Evolutionary conservation across 2,797 vertebrate genomes (phyloP), one percentile per base, ranked within the genome.

Genomic region (Fistularia commersonii): DNA sequence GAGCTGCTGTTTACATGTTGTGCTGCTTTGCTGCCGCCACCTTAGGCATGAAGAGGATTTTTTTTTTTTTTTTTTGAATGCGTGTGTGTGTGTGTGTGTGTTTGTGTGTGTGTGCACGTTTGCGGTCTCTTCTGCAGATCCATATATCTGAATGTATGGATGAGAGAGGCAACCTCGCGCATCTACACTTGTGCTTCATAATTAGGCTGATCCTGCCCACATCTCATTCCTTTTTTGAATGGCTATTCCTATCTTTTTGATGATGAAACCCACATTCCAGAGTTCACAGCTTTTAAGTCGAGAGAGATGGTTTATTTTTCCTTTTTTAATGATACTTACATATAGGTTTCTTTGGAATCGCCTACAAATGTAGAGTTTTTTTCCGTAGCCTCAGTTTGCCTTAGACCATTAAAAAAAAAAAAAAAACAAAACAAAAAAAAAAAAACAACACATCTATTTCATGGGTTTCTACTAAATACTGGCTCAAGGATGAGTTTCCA

Each of bases 1-100:
- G 70, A 81, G 80, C 66, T 47, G 3, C 49, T 77, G 65, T 66
- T 74, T 65, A 54, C 69, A 63, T 55, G 52, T 47, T 61, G 54
- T 62, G 70, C 47, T 56, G 44, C 43, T 77, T 46, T 47, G 9
- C 37, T 45, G 38, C 49, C 13, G 49, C 60, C 68, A 76, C 74
- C 75, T 80, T 32, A 64, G 70, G 72, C 67, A 53, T 51, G 32
- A 57, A 38, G 44, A 50, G 15, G 3, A 38, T 51, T 50, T 9
- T 15, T 45, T 44, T 6, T 44, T 44, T 37, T 54, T 53, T 42
- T 42, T 49, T 12, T 34, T 69, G 59, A 51, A 56, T 62, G 14
- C 5, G 23, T 33, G 15, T 54, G 51, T 61, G 61, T 53, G 47
- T 46, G 53, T 13, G 44, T 72, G 63, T 51, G 60, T 64, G 55